phyloP scores from a whole-genome alignment of 2,113 vertebrate species.

The Greenwoodochromis staneri region DNA sequence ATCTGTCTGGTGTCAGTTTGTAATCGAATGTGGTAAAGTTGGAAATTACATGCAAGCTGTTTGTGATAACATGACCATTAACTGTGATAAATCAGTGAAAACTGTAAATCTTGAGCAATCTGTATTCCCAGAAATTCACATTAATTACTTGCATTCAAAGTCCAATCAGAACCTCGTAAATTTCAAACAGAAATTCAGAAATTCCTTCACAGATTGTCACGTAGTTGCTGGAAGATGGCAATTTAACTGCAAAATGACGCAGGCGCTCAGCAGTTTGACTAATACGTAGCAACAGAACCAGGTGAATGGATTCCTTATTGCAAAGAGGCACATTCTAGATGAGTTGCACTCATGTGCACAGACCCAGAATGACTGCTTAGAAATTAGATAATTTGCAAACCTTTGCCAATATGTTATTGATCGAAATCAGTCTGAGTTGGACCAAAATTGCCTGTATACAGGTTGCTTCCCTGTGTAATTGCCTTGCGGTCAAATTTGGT shows the following conservation, averaged over 20 bases:
- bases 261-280: not conserved
- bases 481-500: not conserved
- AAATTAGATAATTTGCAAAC: not conserved
- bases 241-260: not conserved
- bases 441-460: not conserved
- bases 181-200: not conserved
- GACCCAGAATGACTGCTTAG: not conserved
- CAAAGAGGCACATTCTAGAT: not conserved
- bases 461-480: not conserved
- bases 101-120: not conserved
- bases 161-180: not conserved
- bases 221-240: not conserved
- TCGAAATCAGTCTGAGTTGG: not conserved
- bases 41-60: not conserved
- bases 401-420: not conserved
- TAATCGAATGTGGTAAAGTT: not conserved
- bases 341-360: not conserved
- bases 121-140: not conserved
- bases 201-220: not conserved
- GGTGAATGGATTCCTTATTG: not conserved
- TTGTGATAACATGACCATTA: not conserved
- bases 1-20: not conserved
- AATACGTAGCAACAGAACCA: not conserved
- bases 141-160: not conserved
- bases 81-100: not conserved